Percentiles rank a stretch among this genome's conserved stretches.
phyloP scores from a whole-genome alignment of 2,113 vertebrate species.

The Dipodomys merriami region DNA sequence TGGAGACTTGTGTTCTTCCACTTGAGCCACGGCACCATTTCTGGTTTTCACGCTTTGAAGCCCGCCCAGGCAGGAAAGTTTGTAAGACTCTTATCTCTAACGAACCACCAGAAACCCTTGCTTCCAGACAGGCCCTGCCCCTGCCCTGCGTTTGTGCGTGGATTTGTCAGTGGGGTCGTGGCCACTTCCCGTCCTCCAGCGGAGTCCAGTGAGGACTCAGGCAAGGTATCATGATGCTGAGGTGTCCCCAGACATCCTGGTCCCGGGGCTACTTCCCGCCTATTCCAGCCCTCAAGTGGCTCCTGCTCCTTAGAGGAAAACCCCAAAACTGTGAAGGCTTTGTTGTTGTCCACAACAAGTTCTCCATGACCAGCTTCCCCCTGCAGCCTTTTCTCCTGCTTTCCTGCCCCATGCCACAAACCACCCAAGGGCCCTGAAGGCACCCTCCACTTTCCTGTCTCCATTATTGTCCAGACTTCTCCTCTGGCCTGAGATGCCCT shows the following conservation, averaged over 20 bases:
- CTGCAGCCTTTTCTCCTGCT: not conserved
- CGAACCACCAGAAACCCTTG: no score
- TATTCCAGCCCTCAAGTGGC: not conserved
- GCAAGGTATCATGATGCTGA: not conserved
- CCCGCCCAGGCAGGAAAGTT: no score
- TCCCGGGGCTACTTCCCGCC: not conserved
- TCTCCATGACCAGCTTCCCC: not conserved
- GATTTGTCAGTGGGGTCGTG: not conserved
- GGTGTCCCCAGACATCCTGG: not conserved
- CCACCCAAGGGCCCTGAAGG: not conserved
- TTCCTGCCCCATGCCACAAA: not conserved
- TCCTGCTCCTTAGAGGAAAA: not conserved
- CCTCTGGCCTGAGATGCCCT: not conserved
- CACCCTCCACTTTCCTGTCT: not conserved
- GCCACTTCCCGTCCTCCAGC: not conserved
- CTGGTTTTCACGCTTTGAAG: no score
- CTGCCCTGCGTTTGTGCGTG: not conserved
- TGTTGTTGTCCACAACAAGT: slow-evolving; percentile 1
- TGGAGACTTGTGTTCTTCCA: no score
- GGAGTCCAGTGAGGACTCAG: not conserved
- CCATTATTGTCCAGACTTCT: not conserved
- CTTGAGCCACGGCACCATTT: not conserved
- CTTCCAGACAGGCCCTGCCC: no score
- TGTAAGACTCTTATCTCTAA: no score
- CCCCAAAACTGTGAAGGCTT: not conserved